A percentile compares a stretch with the other conserved stretches of the same genome.
Conservation (phyloP, 1,140 invertebrate species). For the Euglossa dilemma region DNA sequence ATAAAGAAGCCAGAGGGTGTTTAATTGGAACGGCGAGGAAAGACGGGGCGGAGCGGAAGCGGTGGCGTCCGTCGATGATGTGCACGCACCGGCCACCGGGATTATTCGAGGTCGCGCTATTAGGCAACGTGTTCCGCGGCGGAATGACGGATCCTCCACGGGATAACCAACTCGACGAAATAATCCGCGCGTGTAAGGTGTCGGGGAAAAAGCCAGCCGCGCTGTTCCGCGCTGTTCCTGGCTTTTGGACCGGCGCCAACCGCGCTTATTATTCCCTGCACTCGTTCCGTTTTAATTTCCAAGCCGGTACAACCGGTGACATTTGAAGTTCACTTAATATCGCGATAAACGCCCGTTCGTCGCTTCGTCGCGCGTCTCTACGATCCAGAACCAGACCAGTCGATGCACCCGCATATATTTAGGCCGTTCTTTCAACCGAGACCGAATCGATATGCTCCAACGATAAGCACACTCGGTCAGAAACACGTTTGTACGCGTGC, state of each 20-base stretch:
- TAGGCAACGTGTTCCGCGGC: neutral
- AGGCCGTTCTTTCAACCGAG: no score
- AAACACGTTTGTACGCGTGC: no score
- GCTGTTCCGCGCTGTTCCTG: neutral
- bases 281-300: conserved; percentile 38
- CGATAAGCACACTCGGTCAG: no score
- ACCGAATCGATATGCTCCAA: no score
- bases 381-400: neutral
- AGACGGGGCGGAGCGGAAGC: neutral
- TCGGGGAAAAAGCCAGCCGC: neutral
- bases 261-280: conserved; percentile 24
- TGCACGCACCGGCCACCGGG: conserved; percentile 1
- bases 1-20: neutral
- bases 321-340: conserved; percentile 23
- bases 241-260: conserved; percentile 8
- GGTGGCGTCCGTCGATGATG: conserved; percentile 24
- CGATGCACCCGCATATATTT: no score
- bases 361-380: neutral
- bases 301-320: neutral
- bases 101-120: conserved; percentile 38
- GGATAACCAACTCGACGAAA: conserved; percentile 24
- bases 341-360: neutral
- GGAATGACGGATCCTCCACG: conserved; percentile 12
- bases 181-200: conserved; percentile 31
- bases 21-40: neutral